These are phyloP conservation scores for Datnioides undecimradiatus DNA, from an alignment of 2,113 vertebrate genomes.

Conservation along the genomic window DNA sequence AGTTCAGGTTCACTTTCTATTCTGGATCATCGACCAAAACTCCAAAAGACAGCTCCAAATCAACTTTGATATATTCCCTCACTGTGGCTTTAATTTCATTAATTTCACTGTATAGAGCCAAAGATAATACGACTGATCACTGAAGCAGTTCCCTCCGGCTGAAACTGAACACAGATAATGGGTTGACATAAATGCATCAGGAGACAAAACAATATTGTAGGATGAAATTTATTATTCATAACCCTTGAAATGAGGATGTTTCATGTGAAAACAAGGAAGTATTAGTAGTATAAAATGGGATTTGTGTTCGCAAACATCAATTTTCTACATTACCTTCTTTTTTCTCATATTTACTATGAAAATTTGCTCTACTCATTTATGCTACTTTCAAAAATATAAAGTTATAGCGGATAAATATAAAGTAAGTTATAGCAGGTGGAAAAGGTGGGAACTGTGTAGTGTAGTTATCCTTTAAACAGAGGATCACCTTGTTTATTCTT, in stretches of 20 bases:
- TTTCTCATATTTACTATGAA: too few species aligned
- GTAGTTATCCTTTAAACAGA: background rate
- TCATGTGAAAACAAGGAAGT: too few species aligned
- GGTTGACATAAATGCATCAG: too few species aligned
- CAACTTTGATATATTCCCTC: background rate
- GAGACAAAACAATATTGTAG: background rate
- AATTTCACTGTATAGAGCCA: background rate
- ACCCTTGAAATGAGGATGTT: too few species aligned
- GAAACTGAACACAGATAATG: background rate
- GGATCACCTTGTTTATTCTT: constrained; percentile 41
- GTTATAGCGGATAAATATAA: too few species aligned
- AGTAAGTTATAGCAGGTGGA: too few species aligned
- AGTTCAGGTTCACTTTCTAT: background rate
- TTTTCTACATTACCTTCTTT: too few species aligned
- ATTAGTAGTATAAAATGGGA: too few species aligned
- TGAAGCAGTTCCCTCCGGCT: background rate
- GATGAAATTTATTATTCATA: too few species aligned
- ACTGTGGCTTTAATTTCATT: background rate
- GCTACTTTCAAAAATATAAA: too few species aligned
- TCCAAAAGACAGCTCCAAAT: background rate
- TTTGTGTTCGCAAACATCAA: too few species aligned
- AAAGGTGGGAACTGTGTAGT: background rate
- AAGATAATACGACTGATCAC: background rate
- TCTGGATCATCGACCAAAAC: background rate
- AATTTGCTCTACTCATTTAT: too few species aligned